phyloP scores from a whole-genome alignment of 2,888 invertebrate species.

The Apamea crenata region DNA sequence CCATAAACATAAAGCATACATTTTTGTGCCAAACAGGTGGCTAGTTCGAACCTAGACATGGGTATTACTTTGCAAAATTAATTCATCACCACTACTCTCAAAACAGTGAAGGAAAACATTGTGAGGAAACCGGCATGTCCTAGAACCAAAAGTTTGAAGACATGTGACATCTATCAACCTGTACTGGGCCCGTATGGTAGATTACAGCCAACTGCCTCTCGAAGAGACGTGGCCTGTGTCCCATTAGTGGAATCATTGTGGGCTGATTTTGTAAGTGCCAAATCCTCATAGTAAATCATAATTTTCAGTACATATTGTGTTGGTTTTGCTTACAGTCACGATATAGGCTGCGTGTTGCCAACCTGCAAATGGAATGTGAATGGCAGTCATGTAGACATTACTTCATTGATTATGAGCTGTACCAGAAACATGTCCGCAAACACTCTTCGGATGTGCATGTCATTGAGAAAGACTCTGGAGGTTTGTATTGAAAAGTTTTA shows the following conservation, averaged over 20 bases:
- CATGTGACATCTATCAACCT: too few species aligned
- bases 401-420: slow-evolving; percentile 84
- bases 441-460: slow-evolving; percentile 87
- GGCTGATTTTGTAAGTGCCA: neutral
- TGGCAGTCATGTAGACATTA: slow-evolving; percentile 90
- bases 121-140: too few species aligned
- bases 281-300: neutral
- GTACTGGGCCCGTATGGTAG: too few species aligned
- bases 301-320: neutral
- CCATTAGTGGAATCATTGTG: neutral
- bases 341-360: slow-evolving; percentile 73
- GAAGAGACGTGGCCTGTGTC: neutral
- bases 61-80: too few species aligned
- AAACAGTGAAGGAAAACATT: too few species aligned
- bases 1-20: neutral
- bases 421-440: slow-evolving; percentile 89
- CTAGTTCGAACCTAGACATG: too few species aligned
- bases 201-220: too few species aligned
- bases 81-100: too few species aligned
- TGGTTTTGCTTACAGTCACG: slow-evolving; percentile 75
- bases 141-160: too few species aligned
- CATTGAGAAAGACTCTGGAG: slow-evolving; percentile 74
- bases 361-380: slow-evolving; percentile 87
- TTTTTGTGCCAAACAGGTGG: neutral
- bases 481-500: slow-evolving; percentile 57